These are phyloP conservation scores for Neotoma lepida DNA, from an alignment of 2,113 vertebrate genomes.

Conservation along the genomic window DNA sequence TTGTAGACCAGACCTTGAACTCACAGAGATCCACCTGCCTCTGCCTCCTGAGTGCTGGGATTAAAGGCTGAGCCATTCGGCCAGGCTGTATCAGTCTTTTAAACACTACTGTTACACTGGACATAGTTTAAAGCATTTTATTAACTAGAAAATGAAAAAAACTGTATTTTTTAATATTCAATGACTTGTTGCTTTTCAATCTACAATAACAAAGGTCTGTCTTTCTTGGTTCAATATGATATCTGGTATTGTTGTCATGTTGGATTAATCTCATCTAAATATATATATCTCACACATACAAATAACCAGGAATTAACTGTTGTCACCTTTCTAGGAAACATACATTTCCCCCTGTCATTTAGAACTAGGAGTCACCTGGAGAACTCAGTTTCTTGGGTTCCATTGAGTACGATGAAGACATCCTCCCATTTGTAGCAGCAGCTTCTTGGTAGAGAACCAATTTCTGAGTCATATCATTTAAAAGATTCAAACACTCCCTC, in stretches of 20 bases:
- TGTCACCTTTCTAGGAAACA: not conserved
- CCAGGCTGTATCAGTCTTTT: not conserved
- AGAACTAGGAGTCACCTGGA: constrained; percentile 77
- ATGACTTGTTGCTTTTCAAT: not conserved
- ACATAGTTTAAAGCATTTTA: not conserved
- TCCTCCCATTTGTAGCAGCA: constrained; percentile 93
- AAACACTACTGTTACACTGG: not conserved
- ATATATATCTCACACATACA: not conserved
- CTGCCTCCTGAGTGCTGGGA: not conserved
- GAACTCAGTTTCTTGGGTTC: constrained; percentile 77
- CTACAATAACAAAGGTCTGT: not conserved
- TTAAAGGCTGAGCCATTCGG: not conserved
- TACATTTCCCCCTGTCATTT: not conserved
- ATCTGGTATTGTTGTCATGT: not conserved
- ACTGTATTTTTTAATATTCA: not conserved
- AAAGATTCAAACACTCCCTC: constrained; percentile 92
- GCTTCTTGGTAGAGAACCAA: constrained; percentile 92
- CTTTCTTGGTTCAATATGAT: not conserved
- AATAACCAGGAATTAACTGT: constrained; percentile 29
- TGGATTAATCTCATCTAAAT: constrained; percentile 35
- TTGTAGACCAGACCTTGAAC: not conserved
- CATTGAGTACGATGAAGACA: constrained; percentile 83
- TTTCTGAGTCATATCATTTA: constrained; percentile 92
- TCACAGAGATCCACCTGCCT: not conserved
- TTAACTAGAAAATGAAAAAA: not conserved